Percentiles rank a stretch among this genome's conserved stretches.
Evolutionary conservation across 1,140 invertebrate genomes (phyloP).

Genomic region (Coelopa frigida): DNA sequence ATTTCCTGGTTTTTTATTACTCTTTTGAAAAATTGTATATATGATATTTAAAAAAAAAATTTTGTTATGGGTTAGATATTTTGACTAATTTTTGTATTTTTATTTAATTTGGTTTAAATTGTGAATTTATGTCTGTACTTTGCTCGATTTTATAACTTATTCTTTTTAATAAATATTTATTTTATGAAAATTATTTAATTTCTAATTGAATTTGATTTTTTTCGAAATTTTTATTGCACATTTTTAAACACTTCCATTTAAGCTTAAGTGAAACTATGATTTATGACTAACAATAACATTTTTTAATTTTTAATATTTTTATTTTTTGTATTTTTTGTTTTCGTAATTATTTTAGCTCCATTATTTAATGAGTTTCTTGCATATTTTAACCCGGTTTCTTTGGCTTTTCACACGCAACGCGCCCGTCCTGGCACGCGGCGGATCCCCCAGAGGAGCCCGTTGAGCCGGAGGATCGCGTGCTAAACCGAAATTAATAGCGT

Average conservation of each 20-base stretch:
- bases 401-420: no score
- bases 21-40: conserved; percentile 8
- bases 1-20: background rate
- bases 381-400: no score
- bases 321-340: background rate
- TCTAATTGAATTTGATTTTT: background rate
- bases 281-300: background rate
- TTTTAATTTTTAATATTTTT: background rate
- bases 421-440: no score
- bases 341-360: background rate
- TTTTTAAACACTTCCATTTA: background rate
- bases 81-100: background rate
- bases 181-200: conserved; percentile 1
- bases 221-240: background rate
- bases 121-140: no score
- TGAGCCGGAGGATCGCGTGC: no score
- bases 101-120: conserved; percentile 4
- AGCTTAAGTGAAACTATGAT: no score
- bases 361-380: no score
- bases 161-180: conserved; percentile 8
- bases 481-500: no score
- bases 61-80: conserved; percentile 2
- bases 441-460: no score
- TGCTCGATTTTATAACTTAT: background rate
- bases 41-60: conserved; percentile 8